Evolutionary conservation across 1,140 invertebrate genomes (phyloP), one percentile per base, ranked within the genome.

Genomic region (Papilio aristodemus): DNA sequence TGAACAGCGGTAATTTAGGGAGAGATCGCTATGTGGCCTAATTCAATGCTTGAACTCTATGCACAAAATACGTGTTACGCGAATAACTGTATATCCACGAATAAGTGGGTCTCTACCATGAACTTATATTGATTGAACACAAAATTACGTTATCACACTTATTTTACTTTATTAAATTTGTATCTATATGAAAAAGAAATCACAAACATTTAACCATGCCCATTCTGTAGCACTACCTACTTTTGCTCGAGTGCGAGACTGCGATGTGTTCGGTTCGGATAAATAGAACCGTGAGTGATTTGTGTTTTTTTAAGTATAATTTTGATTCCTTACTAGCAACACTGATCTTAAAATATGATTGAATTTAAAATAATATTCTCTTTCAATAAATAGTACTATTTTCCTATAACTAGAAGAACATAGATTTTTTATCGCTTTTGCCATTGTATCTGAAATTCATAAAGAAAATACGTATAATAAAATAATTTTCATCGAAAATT

Each of bases 21-120:
- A 92, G 90, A 92, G 90, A 91, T 92, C 91, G 91, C 91, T 92
- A 92, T 92, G 91, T 92, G 91, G 91, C 91, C 90, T 91, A 92
- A 92, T 92, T 92, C 90, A 91, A 87, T 87, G 86, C 88, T 90
- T 83, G 87, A 90, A 87, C 90, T 92, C 88, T 89, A 91, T 91
- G 88, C 89, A 90, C 89, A 90, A 91, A 89, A 91, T 91, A 90
- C 88, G 89, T 91, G 87, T 90, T 90, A 90, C 89, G 80, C 87
- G 87, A 83, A 86, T 91, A 91, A 91, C 89, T 91, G 89, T 91
- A 91, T 89, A 90, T 89, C 78, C 84, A 89, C 85, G 83, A 91
- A 88, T 87, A 85, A 81, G 82, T 85, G 76, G 79, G 81, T 80
- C 76, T 75, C 77, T 79, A 81, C 80, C 73, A 75, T 75, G 69